phyloP scores from a whole-genome alignment of 2,888 invertebrate genomes.

The Argyresthia albistria region DNA sequence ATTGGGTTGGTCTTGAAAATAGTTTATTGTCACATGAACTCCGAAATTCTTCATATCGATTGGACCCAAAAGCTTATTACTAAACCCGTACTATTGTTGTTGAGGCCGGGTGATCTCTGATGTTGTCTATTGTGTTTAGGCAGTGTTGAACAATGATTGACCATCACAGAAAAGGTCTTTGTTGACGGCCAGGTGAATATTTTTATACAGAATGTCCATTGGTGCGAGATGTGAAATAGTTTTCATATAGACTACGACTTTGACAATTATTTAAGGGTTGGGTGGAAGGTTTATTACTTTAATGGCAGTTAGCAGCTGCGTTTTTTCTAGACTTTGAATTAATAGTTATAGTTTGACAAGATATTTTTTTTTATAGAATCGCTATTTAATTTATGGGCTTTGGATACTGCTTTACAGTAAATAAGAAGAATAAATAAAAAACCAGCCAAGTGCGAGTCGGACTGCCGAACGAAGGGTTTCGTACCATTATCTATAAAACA shows the following conservation, averaged over 20 bases:
- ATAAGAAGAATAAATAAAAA: too few species aligned
- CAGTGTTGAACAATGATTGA: slow-evolving; percentile 59
- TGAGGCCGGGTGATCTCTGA: slow-evolving; percentile 51
- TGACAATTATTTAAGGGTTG: slow-evolving; percentile 4
- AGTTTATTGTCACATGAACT: slow-evolving; percentile 16
- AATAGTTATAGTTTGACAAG: too few species aligned
- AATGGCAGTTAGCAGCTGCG: neutral
- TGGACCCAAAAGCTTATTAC: slow-evolving; percentile 32
- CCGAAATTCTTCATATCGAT: neutral
- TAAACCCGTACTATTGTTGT: slow-evolving; percentile 41
- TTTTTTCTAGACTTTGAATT: neutral
- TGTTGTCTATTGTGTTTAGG: slow-evolving; percentile 47
- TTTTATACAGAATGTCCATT: slow-evolving; percentile 49
- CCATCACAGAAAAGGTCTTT: slow-evolving; percentile 47
- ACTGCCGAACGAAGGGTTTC: too few species aligned
- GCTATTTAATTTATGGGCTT: neutral
- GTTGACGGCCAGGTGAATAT: slow-evolving; percentile 52
- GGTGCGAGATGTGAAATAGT: slow-evolving; percentile 34
- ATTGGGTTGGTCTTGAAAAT: slow-evolving; percentile 15
- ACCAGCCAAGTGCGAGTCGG: too few species aligned
- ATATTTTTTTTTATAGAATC: too few species aligned
- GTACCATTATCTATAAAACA: too few species aligned
- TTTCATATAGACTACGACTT: slow-evolving; percentile 15
- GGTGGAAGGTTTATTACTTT: neutral
- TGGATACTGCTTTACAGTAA: neutral